These are phyloP conservation scores for Polydesmus complanatus DNA, from an alignment of 2,888 invertebrate species.

Conservation along the genomic window DNA sequence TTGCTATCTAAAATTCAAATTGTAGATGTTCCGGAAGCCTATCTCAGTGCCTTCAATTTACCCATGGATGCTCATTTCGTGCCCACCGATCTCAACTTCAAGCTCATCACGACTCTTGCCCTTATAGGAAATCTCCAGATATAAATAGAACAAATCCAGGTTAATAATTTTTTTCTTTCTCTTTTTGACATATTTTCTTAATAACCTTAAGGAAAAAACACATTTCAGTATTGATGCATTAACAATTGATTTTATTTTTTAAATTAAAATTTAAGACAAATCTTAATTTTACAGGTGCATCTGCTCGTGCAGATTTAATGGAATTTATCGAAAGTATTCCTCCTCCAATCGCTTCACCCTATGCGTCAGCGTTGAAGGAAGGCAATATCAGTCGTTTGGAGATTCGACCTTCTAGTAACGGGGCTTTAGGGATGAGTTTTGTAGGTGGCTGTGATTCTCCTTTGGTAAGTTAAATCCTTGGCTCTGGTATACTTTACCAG, in stretches of 20 bases:
- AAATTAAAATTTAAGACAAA: too few relatives aligned
- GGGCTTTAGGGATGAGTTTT: conserved; percentile 34
- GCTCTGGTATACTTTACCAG: too few relatives aligned
- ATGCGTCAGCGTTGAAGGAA: conserved; percentile 29
- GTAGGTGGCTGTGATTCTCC: conserved; percentile 39
- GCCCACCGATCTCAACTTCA: background rate
- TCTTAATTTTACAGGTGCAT: background rate
- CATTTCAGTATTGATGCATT: too few relatives aligned
- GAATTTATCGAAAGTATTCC: background rate
- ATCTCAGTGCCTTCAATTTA: background rate
- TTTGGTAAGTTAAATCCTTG: conserved; percentile 35
- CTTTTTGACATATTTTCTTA: too few relatives aligned
- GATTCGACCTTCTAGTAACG: conserved; percentile 27
- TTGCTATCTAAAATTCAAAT: background rate
- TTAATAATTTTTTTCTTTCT: too few relatives aligned
- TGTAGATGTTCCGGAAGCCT: conserved; percentile 10
- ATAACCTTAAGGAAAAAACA: too few relatives aligned
- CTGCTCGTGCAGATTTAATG: background rate
- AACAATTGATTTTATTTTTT: too few relatives aligned
- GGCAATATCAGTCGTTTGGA: conserved; percentile 36
- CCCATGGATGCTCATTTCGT: conserved; percentile 7
- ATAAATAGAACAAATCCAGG: too few relatives aligned
- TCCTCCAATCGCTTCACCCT: conserved; percentile 17
- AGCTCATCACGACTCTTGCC: background rate
- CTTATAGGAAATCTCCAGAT: background rate